These are phyloP conservation scores for Squalus acanthias DNA, from an alignment of 2,797 vertebrate genomes.

Conservation along the genomic window DNA sequence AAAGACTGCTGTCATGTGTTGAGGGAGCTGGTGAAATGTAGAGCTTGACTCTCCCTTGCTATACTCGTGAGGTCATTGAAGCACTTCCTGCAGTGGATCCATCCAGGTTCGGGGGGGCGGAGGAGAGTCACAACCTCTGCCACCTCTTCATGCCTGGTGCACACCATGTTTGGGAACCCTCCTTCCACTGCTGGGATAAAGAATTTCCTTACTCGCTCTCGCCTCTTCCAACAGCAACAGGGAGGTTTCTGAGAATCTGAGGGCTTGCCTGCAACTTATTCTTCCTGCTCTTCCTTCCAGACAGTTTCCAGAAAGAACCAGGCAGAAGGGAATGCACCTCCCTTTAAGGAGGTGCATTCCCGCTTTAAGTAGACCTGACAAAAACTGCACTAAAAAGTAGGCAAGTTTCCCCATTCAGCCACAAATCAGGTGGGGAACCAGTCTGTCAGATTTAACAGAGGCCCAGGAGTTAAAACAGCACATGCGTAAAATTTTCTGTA, in stretches of 20 bases:
- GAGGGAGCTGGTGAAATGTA: not conserved
- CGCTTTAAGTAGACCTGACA: not conserved
- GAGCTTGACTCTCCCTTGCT: not conserved
- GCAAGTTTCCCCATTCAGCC: not conserved
- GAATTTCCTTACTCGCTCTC: no score
- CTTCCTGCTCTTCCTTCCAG: not conserved
- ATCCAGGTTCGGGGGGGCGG: not conserved
- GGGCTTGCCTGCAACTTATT: not conserved
- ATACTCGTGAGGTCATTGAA: not conserved
- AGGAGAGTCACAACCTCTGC: no score
- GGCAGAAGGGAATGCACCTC: not conserved
- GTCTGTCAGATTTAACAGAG: not conserved
- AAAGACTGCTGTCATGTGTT: not conserved
- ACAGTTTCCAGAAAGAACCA: not conserved
- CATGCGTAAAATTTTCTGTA: not conserved
- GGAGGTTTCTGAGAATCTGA: not conserved
- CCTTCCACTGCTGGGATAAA: no score
- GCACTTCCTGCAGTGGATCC: not conserved
- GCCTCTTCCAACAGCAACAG: no score
- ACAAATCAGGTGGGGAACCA: not conserved
- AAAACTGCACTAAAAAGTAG: not conserved
- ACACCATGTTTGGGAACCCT: no score
- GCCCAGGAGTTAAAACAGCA: not conserved
- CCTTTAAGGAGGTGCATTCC: not conserved
- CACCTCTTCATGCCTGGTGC: no score